Evolutionary conservation across 53 echinoderm and acorn worm genomes (phyloP), one percentile per base, ranked within the genome.

Genomic region (Echinarachnius parma): DNA sequence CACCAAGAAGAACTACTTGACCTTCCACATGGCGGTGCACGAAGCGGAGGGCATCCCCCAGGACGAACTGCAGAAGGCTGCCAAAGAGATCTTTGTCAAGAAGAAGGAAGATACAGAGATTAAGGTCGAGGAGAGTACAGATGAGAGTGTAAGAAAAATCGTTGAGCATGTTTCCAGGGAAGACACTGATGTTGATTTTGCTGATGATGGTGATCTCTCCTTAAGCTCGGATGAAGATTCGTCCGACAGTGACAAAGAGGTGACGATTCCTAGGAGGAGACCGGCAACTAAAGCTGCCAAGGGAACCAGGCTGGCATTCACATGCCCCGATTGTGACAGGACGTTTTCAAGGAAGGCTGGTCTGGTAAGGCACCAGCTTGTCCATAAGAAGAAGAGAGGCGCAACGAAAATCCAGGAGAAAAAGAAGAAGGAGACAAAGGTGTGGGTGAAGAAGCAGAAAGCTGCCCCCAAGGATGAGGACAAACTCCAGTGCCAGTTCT

Each of bases 1-100:
- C 33, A 77, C 77, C 5, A 37, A 61, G 77, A 46, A 60, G 34
- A 46, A 27, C 4, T 60, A 60, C 48, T 31, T 77, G n/a, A 47
- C 14, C 0, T 46, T 31, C 10, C 77, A 77, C 45, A 72, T 33
- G 71, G 21, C 20, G 18, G 52, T 68, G 0, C 68, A 68, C 34
- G 52, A 68, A 31, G 2, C 2, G 13, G 68, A 68, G 24, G 46
- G 46, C 1, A 28, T 44, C 5, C 18, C 37, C 19, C 37, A 45
- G n/a, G n/a, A n/a, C n/a, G n/a, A n/a, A n/a, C n/a, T n/a, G n/a
- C n/a, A n/a, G n/a, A n/a, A n/a, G n/a, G n/a, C n/a, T n/a, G n/a
- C n/a, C n/a, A n/a, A n/a, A n/a, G 29, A 47, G 44, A 34, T 19
- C n/a, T 19, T 61, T 19, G 16, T 26, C 11, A 35, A 45, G 1